Evolutionary conservation across 1,140 invertebrate genomes (phyloP).

Genomic region (Drosophila kurseongensis): DNA sequence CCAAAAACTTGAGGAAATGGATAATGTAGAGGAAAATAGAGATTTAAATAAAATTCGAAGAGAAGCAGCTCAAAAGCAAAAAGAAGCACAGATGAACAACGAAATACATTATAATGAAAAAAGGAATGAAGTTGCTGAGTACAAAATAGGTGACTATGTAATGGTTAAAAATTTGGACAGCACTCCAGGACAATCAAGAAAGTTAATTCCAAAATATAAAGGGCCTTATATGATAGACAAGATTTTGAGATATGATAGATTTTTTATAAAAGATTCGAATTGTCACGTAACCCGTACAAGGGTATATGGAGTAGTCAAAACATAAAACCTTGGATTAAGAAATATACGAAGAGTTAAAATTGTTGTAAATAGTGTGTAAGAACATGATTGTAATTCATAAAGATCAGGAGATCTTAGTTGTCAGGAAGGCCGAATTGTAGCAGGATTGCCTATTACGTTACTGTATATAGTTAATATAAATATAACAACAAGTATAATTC

Average conservation of each 20-base stretch:
- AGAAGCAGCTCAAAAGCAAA: conserved; percentile 1
- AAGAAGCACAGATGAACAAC: background rate
- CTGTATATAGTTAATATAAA: no score
- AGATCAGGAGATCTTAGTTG: no score
- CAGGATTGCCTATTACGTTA: no score
- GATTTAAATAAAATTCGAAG: background rate
- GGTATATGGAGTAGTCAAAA: background rate
- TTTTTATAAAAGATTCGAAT: conserved; percentile 33
- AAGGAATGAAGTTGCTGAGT: conserved; percentile 17
- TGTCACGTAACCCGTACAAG: background rate
- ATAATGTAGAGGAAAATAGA: background rate
- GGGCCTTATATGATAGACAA: conserved; percentile 60
- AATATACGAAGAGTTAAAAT: no score
- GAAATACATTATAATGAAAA: conserved; percentile 12
- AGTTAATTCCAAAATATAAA: conserved; percentile 28
- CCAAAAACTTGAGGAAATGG: conserved; percentile 16
- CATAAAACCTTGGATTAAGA: no score
- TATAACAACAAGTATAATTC: no score
- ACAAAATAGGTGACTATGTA: conserved; percentile 52
- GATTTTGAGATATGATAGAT: conserved; percentile 50
- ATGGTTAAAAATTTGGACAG: conserved; percentile 13
- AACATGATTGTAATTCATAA: no score
- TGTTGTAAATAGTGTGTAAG: background rate
- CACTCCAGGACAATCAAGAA: background rate
- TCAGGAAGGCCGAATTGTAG: no score